phyloP scores from a whole-genome alignment of 2,888 invertebrate species.

The Eucriotettix oculatus region DNA sequence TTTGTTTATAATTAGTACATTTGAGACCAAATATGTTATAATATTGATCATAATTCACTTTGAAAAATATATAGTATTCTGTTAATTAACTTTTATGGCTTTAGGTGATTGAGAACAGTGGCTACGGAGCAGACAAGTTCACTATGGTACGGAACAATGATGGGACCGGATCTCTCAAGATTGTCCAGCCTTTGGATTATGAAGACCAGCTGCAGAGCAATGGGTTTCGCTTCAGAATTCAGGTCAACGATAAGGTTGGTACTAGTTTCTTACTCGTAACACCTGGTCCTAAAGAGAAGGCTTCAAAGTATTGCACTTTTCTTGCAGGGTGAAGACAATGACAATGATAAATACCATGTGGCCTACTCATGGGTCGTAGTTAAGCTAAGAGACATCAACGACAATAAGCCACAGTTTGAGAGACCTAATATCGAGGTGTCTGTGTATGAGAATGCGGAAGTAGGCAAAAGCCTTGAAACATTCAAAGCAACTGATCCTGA shows the following conservation, averaged over 20 bases:
- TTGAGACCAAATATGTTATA: too few species aligned
- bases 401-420: constrained; percentile 92
- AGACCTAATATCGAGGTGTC: constrained; percentile 83
- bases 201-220: constrained; percentile 89
- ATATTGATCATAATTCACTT: too few species aligned
- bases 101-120: constrained; percentile 75
- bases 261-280: background rate
- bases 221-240: constrained; percentile 87
- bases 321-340: constrained; percentile 67
- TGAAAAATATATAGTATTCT: too few species aligned
- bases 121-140: constrained; percentile 90
- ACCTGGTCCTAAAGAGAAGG: background rate
- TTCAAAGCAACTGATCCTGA: constrained; percentile 94
- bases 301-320: constrained; percentile 1
- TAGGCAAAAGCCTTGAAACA: constrained; percentile 78
- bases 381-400: constrained; percentile 85
- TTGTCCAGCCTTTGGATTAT: constrained; percentile 88
- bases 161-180: constrained; percentile 86
- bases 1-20: too few species aligned
- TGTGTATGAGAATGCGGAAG: constrained; percentile 81
- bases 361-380: constrained; percentile 93
- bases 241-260: constrained; percentile 67
- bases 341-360: constrained; percentile 93
- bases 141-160: constrained; percentile 94
- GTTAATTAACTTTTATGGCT: background rate